These are phyloP conservation scores for Tipula confusa DNA, from an alignment of 2,888 invertebrate species.

Conservation along the genomic window DNA sequence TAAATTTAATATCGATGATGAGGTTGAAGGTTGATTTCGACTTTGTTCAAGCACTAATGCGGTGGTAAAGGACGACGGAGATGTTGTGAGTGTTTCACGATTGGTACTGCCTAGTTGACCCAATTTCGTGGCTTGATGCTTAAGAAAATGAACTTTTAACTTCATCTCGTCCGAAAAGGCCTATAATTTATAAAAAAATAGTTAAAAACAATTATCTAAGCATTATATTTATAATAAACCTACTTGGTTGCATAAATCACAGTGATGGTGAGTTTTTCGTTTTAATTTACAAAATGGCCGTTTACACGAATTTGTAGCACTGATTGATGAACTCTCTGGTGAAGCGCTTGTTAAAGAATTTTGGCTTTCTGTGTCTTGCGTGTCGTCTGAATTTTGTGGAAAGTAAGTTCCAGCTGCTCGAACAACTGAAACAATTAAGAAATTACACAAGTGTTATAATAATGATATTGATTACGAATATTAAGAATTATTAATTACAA, in stretches of 20 bases:
- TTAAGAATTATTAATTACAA: too few species aligned
- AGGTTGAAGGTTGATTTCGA: neutral
- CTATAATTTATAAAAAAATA: constrained; percentile 32
- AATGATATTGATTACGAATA: neutral
- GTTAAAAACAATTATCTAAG: neutral
- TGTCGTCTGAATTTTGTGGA: constrained; percentile 43
- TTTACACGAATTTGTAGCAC: constrained; percentile 52
- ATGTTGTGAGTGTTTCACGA: neutral
- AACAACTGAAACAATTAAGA: constrained; percentile 50
- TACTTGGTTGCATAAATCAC: constrained; percentile 69
- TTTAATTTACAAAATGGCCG: constrained; percentile 77
- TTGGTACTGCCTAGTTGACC: constrained; percentile 33
- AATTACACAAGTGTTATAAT: constrained; percentile 53
- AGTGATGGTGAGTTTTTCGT: constrained; percentile 72
- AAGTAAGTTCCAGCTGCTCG: constrained; percentile 48
- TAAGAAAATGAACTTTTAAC: constrained; percentile 38
- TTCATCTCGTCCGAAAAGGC: constrained; percentile 38
- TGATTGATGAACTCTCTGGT: neutral
- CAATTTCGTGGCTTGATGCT: constrained; percentile 36
- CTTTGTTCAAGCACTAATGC: neutral
- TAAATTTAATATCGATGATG: constrained; percentile 13
- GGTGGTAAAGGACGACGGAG: neutral
- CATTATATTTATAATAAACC: neutral
- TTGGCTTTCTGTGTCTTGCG: neutral
- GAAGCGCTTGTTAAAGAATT: constrained; percentile 30